Conservation (phyloP, 2,797 vertebrate species). For the Notamacropus eugenii region DNA sequence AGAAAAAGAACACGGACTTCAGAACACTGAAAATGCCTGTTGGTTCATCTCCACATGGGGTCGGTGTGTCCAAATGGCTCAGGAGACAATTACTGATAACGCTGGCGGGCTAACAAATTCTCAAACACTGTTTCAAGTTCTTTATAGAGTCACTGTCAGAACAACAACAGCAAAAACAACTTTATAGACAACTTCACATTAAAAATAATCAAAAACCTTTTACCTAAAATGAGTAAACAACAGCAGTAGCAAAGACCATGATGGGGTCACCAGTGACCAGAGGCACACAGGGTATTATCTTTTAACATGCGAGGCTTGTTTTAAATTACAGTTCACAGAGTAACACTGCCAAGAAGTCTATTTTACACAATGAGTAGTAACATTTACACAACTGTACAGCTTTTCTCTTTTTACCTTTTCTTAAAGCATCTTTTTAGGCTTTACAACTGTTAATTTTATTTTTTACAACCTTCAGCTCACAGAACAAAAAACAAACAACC, state of each 20-base stretch:
- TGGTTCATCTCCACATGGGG: conserved; percentile 72
- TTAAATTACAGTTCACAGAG: conserved; percentile 93
- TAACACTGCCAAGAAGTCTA: conserved; percentile 91
- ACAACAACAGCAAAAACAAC: conserved; percentile 69
- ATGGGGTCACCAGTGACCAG: conserved; percentile 56
- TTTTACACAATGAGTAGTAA: conserved; percentile 88
- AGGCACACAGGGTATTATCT: conserved; percentile 74
- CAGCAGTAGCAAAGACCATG: conserved; percentile 75
- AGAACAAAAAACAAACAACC: background rate
- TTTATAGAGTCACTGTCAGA: conserved; percentile 79
- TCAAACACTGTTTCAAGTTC: conserved; percentile 83
- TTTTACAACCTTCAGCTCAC: conserved; percentile 83
- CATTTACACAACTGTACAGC: conserved; percentile 92
- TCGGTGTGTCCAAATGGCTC: conserved; percentile 82
- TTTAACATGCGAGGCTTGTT: conserved; percentile 88
- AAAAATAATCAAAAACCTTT: conserved; percentile 75
- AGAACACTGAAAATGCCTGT: conserved; percentile 69
- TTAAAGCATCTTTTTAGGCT: conserved; percentile 77
- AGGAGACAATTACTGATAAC: conserved; percentile 76
- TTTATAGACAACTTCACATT: conserved; percentile 81
- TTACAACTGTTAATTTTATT: conserved; percentile 75
- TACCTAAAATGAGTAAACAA: conserved; percentile 82
- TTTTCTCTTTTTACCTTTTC: conserved; percentile 79
- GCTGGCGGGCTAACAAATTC: conserved; percentile 73
- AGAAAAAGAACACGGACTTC: conserved; percentile 69